These are phyloP conservation scores for Altica lythri DNA, from an alignment of 2,888 invertebrate genomes.

Conservation along the genomic window DNA sequence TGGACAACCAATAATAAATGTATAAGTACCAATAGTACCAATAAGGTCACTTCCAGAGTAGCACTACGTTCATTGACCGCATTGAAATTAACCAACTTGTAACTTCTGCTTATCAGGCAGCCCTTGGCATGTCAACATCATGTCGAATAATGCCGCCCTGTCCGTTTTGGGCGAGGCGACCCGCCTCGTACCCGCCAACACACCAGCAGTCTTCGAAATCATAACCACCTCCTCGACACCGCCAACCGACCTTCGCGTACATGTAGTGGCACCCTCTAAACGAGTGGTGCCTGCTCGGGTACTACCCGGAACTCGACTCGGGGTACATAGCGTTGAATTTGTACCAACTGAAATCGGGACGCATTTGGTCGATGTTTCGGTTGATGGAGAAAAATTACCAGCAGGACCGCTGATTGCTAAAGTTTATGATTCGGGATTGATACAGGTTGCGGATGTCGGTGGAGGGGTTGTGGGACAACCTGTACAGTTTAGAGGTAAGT, in stretches of 20 bases:
- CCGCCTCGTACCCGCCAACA: slow-evolving; percentile 87
- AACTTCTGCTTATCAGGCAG: slow-evolving; percentile 70
- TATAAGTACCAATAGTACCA: background rate
- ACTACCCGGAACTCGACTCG: slow-evolving; percentile 75
- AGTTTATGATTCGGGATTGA: slow-evolving; percentile 92
- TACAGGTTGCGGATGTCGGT: slow-evolving; percentile 92
- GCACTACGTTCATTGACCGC: background rate
- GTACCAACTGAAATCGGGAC: slow-evolving; percentile 93
- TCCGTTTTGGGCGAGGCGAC: slow-evolving; percentile 87
- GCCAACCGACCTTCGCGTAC: slow-evolving; percentile 65
- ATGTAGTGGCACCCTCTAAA: slow-evolving; percentile 82
- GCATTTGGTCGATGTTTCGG: slow-evolving; percentile 86
- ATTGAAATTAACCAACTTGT: background rate
- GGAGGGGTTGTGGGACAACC: slow-evolving; percentile 94
- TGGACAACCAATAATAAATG: no score
- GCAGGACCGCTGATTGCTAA: slow-evolving; percentile 91
- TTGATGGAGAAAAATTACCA: slow-evolving; percentile 87
- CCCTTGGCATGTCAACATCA: slow-evolving; percentile 92
- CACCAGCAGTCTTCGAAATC: slow-evolving; percentile 88
- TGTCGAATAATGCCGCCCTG: slow-evolving; percentile 73
- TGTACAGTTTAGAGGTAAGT: slow-evolving; percentile 91
- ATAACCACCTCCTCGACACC: slow-evolving; percentile 67
- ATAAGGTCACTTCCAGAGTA: background rate
- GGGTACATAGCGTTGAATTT: slow-evolving; percentile 87
- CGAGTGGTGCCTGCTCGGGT: slow-evolving; percentile 81